Conservation (phyloP, 2,888 invertebrate species). For the Conomelus anceps region DNA sequence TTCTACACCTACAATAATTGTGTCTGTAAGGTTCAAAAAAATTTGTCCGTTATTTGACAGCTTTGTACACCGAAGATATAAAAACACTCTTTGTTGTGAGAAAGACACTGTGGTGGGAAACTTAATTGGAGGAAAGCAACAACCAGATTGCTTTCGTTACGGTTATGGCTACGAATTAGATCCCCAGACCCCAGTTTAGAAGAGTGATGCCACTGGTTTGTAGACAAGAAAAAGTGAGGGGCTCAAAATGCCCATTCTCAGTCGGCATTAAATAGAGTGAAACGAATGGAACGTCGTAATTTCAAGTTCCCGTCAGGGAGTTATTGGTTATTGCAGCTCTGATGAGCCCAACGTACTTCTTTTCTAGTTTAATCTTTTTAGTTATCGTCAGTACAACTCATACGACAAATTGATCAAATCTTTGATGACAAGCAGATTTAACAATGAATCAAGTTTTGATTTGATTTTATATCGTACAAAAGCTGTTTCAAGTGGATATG, state of each 20-base stretch:
- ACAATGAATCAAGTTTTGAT: too few relatives aligned
- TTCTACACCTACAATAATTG: neutral
- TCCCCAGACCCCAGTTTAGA: neutral
- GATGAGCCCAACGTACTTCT: too few relatives aligned
- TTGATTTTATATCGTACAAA: too few relatives aligned
- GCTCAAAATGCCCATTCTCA: neutral
- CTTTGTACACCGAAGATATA: too few relatives aligned
- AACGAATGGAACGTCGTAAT: neutral
- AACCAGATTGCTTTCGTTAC: neutral
- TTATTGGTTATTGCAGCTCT: neutral
- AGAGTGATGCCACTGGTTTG: neutral
- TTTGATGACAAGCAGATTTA: too few relatives aligned
- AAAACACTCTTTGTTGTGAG: neutral
- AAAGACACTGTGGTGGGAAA: neutral
- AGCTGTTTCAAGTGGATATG: too few relatives aligned
- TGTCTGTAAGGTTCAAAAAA: neutral
- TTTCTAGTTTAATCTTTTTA: too few relatives aligned
- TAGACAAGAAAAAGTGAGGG: neutral
- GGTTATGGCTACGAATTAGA: neutral
- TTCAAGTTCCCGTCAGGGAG: neutral
- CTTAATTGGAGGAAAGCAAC: neutral
- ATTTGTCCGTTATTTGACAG: neutral
- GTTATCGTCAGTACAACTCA: too few relatives aligned
- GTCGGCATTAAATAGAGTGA: neutral
- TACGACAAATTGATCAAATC: too few relatives aligned